Evolutionary conservation across 2,113 vertebrate species (phyloP), one percentile per base, ranked within the genome.

Genomic region (Nicator chloris): DNA sequence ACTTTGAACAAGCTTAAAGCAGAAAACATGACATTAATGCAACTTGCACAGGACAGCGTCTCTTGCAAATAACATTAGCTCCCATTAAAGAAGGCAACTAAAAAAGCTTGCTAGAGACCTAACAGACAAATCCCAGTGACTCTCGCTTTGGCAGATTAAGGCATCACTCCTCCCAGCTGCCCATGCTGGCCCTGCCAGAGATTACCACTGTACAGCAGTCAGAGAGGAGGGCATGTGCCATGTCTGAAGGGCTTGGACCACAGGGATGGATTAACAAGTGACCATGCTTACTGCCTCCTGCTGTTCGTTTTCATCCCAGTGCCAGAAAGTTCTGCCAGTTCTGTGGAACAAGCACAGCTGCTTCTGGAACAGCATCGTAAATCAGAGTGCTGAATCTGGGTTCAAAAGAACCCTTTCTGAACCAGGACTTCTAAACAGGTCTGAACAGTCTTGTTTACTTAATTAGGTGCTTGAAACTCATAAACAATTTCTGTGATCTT

Each of bases 221-320:
- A 75, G 39, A 88, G 76, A 92, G 27, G 16, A 35, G 10, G 66
- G 59, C 39, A 35, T 33, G 69, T 60, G 90, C 77, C 76, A 51
- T 30, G 18, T 63, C 72, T 84, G 79, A 93, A 86, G 91, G 91
- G 80, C 44, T 51, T 92, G 68, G 76, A 86, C 19, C 45, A 80
- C 51, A 75, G 54, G 11, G 73, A 75, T 15, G 47, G 64, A 86
- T 73, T 83, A 75, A 83, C 35, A 61, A 86, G 51, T 44, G 65
- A 66, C 60, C 82, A 71, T 63, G 54, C 60, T 82, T 73, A 81
- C 64, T 95, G 88, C 39, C 64, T 88, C 80, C 80, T 88, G 82
- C 76, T 92, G 64, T 21, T 83, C 3, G 0, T 73, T 90, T 65
- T 40, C 82, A 88, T 51, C 50, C 54, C 76, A 51, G 22, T 31